Base-by-base conservation (phyloP, 2,797 vertebrate genomes). In the Mormyrus proboscirostris region DNA sequence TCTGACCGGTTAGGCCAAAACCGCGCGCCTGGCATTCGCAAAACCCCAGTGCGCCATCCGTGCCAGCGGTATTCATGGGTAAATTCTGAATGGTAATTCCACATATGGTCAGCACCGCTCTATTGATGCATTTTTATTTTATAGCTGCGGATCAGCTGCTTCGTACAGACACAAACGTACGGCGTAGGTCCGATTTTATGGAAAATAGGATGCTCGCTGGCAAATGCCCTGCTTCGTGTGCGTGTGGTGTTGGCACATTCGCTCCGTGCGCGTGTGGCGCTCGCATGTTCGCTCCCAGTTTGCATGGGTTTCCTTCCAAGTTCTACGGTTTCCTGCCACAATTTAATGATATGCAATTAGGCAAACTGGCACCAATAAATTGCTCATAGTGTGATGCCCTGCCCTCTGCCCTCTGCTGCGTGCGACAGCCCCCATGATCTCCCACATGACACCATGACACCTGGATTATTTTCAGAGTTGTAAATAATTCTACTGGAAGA, bases 311-410 rank as follows among this genome's bases (percentile, higher is more conserved):
- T 16, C 57, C 57, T 29, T 79, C 73, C 62, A 33, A 14, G 62
- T 33, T 14, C 62, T 33, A 29, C 62, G 3, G 62, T 69, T 29
- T 69, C 25, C 25, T 33, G 62, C 73, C 73, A 79, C 65, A 88
- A 10, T 79, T 49, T 29, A 50, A 55, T 33, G 69, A 51, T 76
- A 55, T 50, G 33, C 69, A 88, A 76, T 50, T 41, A 76, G 88
- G 88, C 88, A 79, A 88, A 53, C 12, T 38, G 73, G 73, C 73
- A 38, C 38, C 38, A 44, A 79, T 79, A 79, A 38, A 79, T 79
- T 79, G 73, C 73, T 79, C 33, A 6, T 44, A 41, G 38, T 16
- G 38, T 41, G 73, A 12, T 79, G 12, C 73, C 73, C 69, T 65
- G 49, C 69, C 88, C 2, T 10, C 29, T 49, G 79, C 38, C 55